Evolutionary conservation across 2,113 vertebrate genomes (phyloP).

Genomic region (Strix uralensis): DNA sequence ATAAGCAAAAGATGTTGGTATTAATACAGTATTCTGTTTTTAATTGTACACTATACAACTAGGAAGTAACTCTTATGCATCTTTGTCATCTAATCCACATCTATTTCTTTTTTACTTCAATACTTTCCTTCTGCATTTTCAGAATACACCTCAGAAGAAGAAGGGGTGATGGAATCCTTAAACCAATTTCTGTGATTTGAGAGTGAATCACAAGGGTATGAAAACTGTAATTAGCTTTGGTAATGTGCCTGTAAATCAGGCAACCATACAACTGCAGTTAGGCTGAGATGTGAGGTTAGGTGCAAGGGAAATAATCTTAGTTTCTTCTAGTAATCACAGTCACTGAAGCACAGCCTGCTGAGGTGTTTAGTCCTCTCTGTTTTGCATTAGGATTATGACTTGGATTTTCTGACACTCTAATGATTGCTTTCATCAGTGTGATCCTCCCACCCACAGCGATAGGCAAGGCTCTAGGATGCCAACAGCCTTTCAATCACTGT

Average conservation of each 20-base stretch:
- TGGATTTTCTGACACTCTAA: neutral
- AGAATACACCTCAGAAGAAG: neutral
- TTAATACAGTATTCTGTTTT: neutral
- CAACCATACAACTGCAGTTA: neutral
- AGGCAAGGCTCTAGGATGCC: neutral
- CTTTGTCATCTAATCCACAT: neutral
- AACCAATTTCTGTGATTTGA: neutral
- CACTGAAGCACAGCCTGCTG: neutral
- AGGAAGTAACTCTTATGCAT: neutral
- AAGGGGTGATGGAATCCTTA: neutral
- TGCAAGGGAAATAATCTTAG: neutral
- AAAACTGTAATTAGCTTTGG: constrained; percentile 3
- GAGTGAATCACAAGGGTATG: neutral
- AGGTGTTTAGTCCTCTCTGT: neutral
- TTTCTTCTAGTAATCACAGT: neutral
- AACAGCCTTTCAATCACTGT: neutral
- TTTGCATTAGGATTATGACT: neutral
- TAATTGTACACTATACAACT: neutral
- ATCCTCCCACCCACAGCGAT: neutral
- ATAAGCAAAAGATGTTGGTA: neutral
- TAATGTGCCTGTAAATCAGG: neutral
- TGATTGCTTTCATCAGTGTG: neutral
- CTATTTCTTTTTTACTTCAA: neutral
- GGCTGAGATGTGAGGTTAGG: neutral
- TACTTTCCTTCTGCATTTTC: neutral